A percentile compares a stretch with the other conserved stretches of the same genome.
Conservation (phyloP, 2,113 vertebrate species). For the Megaceryle maxima region DNA sequence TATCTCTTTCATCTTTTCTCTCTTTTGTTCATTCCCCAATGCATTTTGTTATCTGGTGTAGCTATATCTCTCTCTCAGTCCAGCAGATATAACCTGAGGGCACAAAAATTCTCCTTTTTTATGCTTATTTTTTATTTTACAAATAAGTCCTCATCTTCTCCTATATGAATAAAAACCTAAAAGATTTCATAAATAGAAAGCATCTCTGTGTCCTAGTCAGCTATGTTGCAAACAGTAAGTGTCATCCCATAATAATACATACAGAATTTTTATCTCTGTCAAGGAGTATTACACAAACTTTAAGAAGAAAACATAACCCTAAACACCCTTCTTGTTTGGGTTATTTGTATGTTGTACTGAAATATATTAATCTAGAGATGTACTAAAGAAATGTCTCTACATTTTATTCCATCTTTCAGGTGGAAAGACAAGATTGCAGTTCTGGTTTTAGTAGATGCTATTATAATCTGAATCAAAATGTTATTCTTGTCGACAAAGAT, state of each 20-base stretch:
- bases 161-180: background rate
- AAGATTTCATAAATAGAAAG: background rate
- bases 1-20: conserved; percentile 41
- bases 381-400: background rate
- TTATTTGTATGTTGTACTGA: background rate
- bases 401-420: background rate
- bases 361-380: background rate
- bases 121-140: conserved; percentile 31
- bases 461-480: background rate
- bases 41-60: conserved; percentile 27
- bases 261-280: background rate
- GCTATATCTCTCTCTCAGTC: background rate
- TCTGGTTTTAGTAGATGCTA: background rate
- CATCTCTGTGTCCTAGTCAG: background rate
- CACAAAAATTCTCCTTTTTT: conserved; percentile 41
- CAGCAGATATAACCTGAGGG: conserved; percentile 53
- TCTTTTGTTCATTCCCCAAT: conserved; percentile 42
- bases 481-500: background rate
- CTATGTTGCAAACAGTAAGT: background rate
- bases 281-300: background rate
- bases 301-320: background rate
- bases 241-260: background rate
- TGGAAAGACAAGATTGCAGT: background rate
- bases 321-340: background rate
- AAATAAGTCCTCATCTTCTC: background rate